Evolutionary conservation across 2,888 invertebrate species (phyloP), one percentile per base, ranked within the genome.

Genomic region (Notocelia uddmanniana): DNA sequence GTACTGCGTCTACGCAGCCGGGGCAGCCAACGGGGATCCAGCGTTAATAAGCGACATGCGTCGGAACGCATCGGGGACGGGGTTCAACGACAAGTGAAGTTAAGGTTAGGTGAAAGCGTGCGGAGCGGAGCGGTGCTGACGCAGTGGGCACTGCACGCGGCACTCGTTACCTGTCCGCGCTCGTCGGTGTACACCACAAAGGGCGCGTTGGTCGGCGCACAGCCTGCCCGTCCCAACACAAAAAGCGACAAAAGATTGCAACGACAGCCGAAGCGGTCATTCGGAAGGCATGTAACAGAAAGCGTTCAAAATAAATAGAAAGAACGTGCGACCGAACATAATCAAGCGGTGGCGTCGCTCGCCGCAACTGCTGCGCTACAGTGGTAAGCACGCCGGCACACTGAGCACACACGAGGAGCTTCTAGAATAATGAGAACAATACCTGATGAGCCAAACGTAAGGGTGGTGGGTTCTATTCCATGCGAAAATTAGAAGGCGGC

Each of bases 111-210:
- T 59, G 69, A 66, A 55, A 64, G 64, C 67, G 54, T 64, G 75
- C 74, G 73, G 73, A 63, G 63, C 64, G 71, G 69, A 72, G 73
- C 73, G 70, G 69, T 59, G 52, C 76, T 59, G 73, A 69, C 55
- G 74, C 31, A 6, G 74, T 71, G 73, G 62, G 74, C 58, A 74
- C 74, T 69, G 86, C 87, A 86, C 87, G 86, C 89, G 87, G 87
- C 92, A 93, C 92, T 78, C 94, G 94, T 95, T 97, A 98, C 98
- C 98, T 98, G 98, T 96, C 97, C 98, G 95, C 97, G 97, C 94
- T 97, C 97, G 95, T 98, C 98, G 95, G 98, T 98, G 96, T 98
- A 98, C 95, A 97, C 96, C 95, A 98, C 97, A 96, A 96, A 97
- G 94, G 97, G 97, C 95, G 97, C 97, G 95, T 98, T 98, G 94